phyloP scores from a whole-genome alignment of 2,888 invertebrate genomes.

The Flexamia atlantica region DNA sequence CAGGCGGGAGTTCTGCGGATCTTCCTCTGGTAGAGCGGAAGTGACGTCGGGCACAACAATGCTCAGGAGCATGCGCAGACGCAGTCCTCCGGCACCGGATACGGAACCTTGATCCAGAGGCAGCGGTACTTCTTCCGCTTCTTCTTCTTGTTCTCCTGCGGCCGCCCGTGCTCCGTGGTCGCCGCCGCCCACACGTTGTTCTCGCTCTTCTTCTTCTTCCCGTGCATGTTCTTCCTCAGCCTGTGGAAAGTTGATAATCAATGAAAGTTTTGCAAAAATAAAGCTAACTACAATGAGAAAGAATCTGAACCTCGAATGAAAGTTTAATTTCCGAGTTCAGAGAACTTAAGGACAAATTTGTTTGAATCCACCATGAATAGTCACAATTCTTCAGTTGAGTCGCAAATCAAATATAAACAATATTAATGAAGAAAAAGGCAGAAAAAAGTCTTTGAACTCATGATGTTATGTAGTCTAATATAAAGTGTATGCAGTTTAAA shows the following conservation, averaged over 20 bases:
- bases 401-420: too few species aligned
- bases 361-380: too few species aligned
- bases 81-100: slow-evolving; percentile 72
- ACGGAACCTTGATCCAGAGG: slow-evolving; percentile 72
- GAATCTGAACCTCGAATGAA: too few species aligned
- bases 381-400: too few species aligned
- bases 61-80: slow-evolving; percentile 71
- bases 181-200: slow-evolving; percentile 69
- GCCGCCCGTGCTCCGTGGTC: slow-evolving; percentile 51
- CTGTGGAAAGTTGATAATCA: slow-evolving; percentile 66
- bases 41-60: not conserved
- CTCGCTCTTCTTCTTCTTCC: slow-evolving; percentile 65
- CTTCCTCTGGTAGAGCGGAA: not conserved
- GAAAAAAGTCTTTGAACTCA: too few species aligned
- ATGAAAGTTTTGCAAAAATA: too few species aligned
- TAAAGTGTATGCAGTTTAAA: too few species aligned
- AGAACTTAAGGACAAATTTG: too few species aligned
- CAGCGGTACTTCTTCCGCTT: slow-evolving; percentile 71
- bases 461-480: too few species aligned
- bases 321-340: too few species aligned
- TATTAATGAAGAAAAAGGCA: too few species aligned
- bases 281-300: too few species aligned
- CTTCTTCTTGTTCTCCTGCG: slow-evolving; percentile 65
- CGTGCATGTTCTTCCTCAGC: slow-evolving; percentile 68
- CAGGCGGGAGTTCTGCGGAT: not conserved